These are phyloP conservation scores for Acipenser transmontanus DNA, from an alignment of 2,797 vertebrate genomes.

Conservation along the genomic window DNA sequence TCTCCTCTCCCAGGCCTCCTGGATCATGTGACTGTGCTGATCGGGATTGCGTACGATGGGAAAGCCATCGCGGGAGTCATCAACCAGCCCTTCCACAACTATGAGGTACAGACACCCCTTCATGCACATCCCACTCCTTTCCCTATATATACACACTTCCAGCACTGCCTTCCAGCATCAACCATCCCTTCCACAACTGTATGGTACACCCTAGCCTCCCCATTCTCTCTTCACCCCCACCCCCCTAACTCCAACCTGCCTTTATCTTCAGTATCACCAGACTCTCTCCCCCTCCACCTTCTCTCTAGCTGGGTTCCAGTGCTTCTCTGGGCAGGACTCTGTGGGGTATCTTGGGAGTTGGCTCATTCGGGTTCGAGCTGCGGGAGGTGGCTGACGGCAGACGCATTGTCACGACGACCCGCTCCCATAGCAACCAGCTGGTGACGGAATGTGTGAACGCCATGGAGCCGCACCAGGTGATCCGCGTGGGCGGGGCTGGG, in stretches of 20 bases:
- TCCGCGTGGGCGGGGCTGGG: slow-evolving; percentile 89
- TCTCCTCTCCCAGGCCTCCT: slow-evolving; percentile 72
- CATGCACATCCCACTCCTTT: not conserved
- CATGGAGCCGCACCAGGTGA: slow-evolving; percentile 80
- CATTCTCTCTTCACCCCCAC: not conserved
- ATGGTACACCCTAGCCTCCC: not conserved
- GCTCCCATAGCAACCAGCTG: slow-evolving; percentile 86
- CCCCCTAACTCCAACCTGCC: not conserved
- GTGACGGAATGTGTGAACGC: slow-evolving; percentile 80
- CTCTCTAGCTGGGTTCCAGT: slow-evolving; percentile 63
- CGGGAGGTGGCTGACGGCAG: slow-evolving; percentile 72
- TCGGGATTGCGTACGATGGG: slow-evolving; percentile 86
- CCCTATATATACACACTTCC: not conserved
- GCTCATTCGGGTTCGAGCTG: slow-evolving; percentile 87
- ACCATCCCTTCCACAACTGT: not conserved
- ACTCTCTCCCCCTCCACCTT: not conserved
- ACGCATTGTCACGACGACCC: slow-evolving; percentile 81
- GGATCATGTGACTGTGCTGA: slow-evolving; percentile 92
- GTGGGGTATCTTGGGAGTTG: slow-evolving; percentile 86
- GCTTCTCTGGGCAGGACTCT: slow-evolving; percentile 80
- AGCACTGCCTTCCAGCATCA: not conserved
- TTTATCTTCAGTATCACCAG: too few relatives aligned
- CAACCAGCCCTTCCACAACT: slow-evolving; percentile 97
- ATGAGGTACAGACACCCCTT: slow-evolving; percentile 66
- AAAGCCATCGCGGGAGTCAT: slow-evolving; percentile 92